Evolutionary conservation across 2,797 vertebrate species (phyloP), one percentile per base, ranked within the genome.

Genomic region (Agapornis canus): DNA sequence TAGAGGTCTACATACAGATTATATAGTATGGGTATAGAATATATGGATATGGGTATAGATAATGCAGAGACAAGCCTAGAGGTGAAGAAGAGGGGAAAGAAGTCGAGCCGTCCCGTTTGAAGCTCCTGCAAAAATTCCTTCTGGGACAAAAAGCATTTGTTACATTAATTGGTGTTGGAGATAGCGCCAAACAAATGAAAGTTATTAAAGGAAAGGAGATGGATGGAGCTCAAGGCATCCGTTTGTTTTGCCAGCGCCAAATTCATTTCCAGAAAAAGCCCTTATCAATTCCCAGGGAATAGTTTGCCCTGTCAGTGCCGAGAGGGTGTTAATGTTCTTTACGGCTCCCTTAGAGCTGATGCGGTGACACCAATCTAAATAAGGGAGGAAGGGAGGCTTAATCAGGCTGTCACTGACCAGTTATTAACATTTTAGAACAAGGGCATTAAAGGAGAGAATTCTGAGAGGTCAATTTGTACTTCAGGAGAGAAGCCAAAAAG

Each of bases 401-500:
- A 97, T 98, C 97, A 97, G 84, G 90, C 96, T 97, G 97, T 96
- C 97, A 96, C 95, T 97, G 96, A 95, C 95, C 96, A 94, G 95
- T 97, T 97, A 98, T 97, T 98, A 98, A 97, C 97, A 97, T 96
- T 97, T 96, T 89, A 94, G 89, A 97, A 96, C 95, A 98, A 98
- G 96, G 96, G 82, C 95, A 95, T 94, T 92, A 97, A 86, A 97
- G 94, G 95, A 94, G 94, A 97, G 97, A 95, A 89, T 95, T 95
- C 93, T 77, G 92, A 97, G 95, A 96, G 96, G 96, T 97, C 96
- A 95, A 96, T 97, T 97, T 97, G 92, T 97, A 94, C 96, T 97
- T 97, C 89, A 93, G 95, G 92, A 97, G 68, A 82, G 61, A 59
- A 96, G 80, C 66, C 92, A 82, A 83, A 84, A 65, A 90, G 90